Base-by-base conservation (phyloP, 1,140 invertebrate species). In the Halyomorpha halys region DNA sequence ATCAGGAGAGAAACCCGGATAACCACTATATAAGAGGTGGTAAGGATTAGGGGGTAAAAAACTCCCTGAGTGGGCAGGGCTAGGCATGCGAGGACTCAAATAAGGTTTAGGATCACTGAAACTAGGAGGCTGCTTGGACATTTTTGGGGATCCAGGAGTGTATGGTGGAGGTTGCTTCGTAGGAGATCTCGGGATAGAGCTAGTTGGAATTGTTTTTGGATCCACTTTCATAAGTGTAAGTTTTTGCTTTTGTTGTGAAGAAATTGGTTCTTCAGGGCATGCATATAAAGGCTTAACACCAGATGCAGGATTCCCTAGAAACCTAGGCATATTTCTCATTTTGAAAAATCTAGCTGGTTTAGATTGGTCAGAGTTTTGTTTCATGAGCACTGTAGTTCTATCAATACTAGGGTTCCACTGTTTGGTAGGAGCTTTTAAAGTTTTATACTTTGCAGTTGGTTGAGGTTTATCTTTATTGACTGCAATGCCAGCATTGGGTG, bases 211-310 rank as follows among this genome's bases (percentile, higher is more conserved):
- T 0, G 81, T 83, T 70, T 82, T 81, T 2, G 81, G 81, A 70
- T 83, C 81, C 49, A 82, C 81, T 69, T 82, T 83, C 62, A 81
- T 81, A 70, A 83, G 77, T 16, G 68, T 75, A 15, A 76, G 66
- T 16, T 70, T 75, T 66, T 70, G 76, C 53, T 69, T 75, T 73
- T 65, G 65, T n/a, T 49, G 19, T 23, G 45, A 25, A 21, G 19
- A 44, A 54, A 65, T 66, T 6, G 62, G 51, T 16, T 62, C 64
- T 13, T 61, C 59, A n/a, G 56, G 44, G 0, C 80, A 75, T 9
- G 76, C 74, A 63, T 81, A 83, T 76, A 83, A 78, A 0, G 81
- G 80, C 54, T 83, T 83, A 0, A 82, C 82, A 0, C 81, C 81
- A 0, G 80, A 81, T 0, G 81, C 77, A 0, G 81, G 81, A 70